Evolutionary conservation across 2,888 invertebrate species (phyloP).

Genomic region (Lochmaea crataegi): DNA sequence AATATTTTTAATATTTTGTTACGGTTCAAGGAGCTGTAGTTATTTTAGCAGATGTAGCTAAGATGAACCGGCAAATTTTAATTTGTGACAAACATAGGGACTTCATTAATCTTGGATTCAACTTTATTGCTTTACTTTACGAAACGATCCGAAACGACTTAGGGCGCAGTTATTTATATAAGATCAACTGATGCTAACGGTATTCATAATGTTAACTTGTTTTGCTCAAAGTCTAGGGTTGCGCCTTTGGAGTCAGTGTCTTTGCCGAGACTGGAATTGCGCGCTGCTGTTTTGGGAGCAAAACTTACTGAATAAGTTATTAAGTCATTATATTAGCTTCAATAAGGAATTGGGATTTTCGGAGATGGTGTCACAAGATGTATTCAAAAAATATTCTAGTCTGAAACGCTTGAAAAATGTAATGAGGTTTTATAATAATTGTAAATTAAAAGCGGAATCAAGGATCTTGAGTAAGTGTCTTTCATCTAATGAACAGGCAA

Average conservation of each 20-base stretch:
- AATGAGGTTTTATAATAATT: conserved; percentile 9
- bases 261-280: too few relatives aligned
- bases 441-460: not conserved
- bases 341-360: not conserved
- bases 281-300: too few relatives aligned
- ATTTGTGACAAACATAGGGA: conserved; percentile 23
- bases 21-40: too few relatives aligned
- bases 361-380: not conserved
- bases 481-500: conserved; percentile 6
- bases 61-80: too few relatives aligned
- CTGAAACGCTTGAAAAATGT: conserved; percentile 17
- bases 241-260: too few relatives aligned
- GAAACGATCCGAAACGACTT: conserved; percentile 12
- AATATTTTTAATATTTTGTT: too few relatives aligned
- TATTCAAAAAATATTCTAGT: conserved; percentile 10
- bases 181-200: conserved; percentile 13
- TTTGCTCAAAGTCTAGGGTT: conserved; percentile 9
- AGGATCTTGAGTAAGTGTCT: not conserved
- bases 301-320: too few relatives aligned
- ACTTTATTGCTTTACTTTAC: conserved; percentile 22
- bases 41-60: too few relatives aligned
- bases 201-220: not conserved
- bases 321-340: too few relatives aligned
- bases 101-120: too few relatives aligned
- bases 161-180: conserved; percentile 7